Evolutionary conservation across 2,888 invertebrate species (phyloP), one percentile per base, ranked within the genome.

Genomic region (Tanypteryx hageni): DNA sequence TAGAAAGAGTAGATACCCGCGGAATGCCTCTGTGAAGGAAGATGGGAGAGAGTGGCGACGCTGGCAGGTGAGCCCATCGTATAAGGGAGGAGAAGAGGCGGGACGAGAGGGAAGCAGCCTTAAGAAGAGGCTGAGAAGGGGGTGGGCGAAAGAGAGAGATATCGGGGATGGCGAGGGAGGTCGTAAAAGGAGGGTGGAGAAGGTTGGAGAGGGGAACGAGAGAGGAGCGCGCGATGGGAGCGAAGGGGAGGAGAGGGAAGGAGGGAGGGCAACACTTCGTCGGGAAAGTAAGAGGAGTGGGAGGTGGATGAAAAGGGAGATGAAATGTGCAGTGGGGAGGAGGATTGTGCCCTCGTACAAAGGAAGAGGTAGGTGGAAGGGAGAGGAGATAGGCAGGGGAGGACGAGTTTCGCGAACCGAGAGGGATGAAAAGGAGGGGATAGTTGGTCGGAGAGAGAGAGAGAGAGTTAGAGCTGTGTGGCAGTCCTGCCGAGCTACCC

Each of bases 51-150:
- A 64, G 64, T n/a, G n/a, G n/a, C 16, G 64, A 64, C 16, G 64
- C 64, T 64, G 68, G 68, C 68, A 68, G 68, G 68, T 68, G 68
- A 68, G 68, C 68, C 64, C 64, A 18, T n/a, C n/a, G n/a, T n/a
- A n/a, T n/a, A 64, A 0, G 64, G 16, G 64, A 2, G 64, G 14
- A 14, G 22, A 13, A 27, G 76, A 13, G 13, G 22, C 13, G 27
- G 22, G 76, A 76, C 22, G 22, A n/a, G n/a, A 44, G 44, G 14
- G 64, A 64, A 2, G 76, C 76, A 22, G 76, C 76, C 22, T 76
- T 76, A 76, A 76, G 76, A 76, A 76, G 22, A n/a, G n/a, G 22
- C n/a, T 22, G 44, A 44, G 44, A 68, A 8, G 5, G 22, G 10
- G 76, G n/a, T 22, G 16, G 4, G 44, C 1, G 44, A 68, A 8